Base-by-base conservation (phyloP, 2,113 vertebrate genomes). In the Capreolus pygargus region DNA sequence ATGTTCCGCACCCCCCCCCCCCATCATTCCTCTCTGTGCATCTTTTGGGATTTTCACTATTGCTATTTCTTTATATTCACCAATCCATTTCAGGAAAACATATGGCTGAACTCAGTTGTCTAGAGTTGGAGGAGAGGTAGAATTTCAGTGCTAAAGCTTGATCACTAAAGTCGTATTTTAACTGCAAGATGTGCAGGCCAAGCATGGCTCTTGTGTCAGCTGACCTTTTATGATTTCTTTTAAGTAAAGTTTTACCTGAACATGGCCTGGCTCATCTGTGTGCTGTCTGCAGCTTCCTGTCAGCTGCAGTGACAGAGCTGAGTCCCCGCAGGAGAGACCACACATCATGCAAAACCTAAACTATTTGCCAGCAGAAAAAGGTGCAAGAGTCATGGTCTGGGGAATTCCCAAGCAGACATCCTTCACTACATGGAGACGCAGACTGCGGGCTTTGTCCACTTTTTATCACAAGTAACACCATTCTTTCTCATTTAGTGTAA, bases 281-380 rank as follows among this genome's bases (percentile, higher is more conserved):
- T 13, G 14, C 3, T 12, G 23, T 54, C 83, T 9, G 0, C 16
- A 84, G 54, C 47, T 27, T 23, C 33, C 5, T 0, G 15, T 9
- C 74, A 47, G 3, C 19, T 2, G 5, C n/a, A 2, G 0, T 2
- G 47, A 15, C 8, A 2, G 8, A 30, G 54, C 25, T 2, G 23
- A 23, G 28, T 5, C 0, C 43, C 7, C 11, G 7, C 19, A 6
- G 0, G 4, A 17, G 52, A 28, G 36, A 2, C 5, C 43, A 21
- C 0, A 5, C 2, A 1, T 23, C 39, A 2, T 1, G 8, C 19
- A 50, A 39, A 7, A 1, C 0, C 36, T 33, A 2, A 27, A 14
- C 1, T 1, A 0, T 10, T 5, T 4, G 1, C 43, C 17, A 1
- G 2, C 6, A 9, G 17, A 11, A 39, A 2, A 30, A 2, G 7